These are phyloP conservation scores for Stenichneumon culpator DNA, from an alignment of 2,888 invertebrate genomes.

Conservation along the genomic window DNA sequence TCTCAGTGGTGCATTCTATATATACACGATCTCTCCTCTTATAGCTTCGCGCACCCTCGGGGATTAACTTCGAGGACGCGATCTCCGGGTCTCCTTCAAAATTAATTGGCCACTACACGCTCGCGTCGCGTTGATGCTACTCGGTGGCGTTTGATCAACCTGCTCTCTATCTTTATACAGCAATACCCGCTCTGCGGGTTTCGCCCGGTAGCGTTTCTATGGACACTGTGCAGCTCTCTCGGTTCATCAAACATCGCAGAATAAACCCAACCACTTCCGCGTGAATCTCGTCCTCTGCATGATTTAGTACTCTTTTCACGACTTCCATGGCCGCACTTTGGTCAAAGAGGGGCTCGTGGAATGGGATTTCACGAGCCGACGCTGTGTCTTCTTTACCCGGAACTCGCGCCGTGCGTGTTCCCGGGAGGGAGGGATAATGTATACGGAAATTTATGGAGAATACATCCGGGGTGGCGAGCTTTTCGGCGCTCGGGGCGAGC, in stretches of 20 bases:
- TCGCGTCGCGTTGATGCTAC: constrained; percentile 21
- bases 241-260: background rate
- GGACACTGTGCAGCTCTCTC: background rate
- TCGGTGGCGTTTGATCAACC: constrained; percentile 61
- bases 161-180: constrained; percentile 22
- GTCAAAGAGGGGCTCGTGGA: background rate
- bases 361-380: no score
- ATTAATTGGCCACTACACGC: constrained; percentile 63
- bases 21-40: background rate
- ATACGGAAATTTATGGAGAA: no score
- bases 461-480: no score
- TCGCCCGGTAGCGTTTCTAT: background rate
- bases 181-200: background rate
- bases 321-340: constrained; percentile 16
- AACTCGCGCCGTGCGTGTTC: no score
- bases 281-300: constrained; percentile 35
- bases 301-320: constrained; percentile 63
- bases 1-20: background rate
- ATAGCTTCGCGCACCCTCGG: constrained; percentile 10
- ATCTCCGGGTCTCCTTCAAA: constrained; percentile 52
- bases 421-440: no score
- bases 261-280: background rate
- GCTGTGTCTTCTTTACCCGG: no score
- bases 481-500: no score
- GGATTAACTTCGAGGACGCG: constrained; percentile 53